These are phyloP conservation scores for Colletes gigas DNA, from an alignment of 1,140 invertebrate species.

Conservation along the genomic window DNA sequence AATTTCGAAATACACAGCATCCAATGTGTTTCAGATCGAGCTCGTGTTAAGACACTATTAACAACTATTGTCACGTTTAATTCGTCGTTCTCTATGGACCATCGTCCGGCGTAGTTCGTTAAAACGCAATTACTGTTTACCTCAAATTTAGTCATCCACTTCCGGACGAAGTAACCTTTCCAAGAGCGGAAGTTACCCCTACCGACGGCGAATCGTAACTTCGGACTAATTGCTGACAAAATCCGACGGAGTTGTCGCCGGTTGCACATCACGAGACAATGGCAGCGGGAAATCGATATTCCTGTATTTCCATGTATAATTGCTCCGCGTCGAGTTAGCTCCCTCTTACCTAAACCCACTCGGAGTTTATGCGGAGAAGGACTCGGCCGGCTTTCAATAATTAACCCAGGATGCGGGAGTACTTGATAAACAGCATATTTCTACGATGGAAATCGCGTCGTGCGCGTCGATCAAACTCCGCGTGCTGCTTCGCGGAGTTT, in stretches of 20 bases:
- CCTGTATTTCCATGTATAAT: slow-evolving; percentile 32
- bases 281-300: slow-evolving; percentile 19
- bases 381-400: neutral
- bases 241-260: slow-evolving; percentile 8
- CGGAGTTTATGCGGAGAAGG: slow-evolving; percentile 1
- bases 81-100: neutral
- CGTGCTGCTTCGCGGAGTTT: neutral
- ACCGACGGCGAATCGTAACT: slow-evolving; percentile 10
- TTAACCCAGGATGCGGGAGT: neutral
- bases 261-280: neutral
- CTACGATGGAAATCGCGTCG: no score
- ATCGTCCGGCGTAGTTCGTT: neutral
- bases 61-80: neutral
- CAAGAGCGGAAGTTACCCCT: slow-evolving; percentile 1
- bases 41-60: no score
- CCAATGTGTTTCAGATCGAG: no score
- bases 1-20: no score
- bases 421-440: neutral
- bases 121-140: slow-evolving; percentile 7
- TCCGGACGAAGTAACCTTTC: slow-evolving; percentile 19
- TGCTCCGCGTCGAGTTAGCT: slow-evolving; percentile 11
- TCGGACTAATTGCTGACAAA: slow-evolving; percentile 39
- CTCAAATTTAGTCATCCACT: neutral
- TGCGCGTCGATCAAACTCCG: neutral
- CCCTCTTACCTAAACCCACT: slow-evolving; percentile 1